Percentiles rank a stretch among this genome's conserved stretches.
Evolutionary conservation across 2,797 vertebrate genomes (phyloP).

Genomic region (Cheirogaleus major): DNA sequence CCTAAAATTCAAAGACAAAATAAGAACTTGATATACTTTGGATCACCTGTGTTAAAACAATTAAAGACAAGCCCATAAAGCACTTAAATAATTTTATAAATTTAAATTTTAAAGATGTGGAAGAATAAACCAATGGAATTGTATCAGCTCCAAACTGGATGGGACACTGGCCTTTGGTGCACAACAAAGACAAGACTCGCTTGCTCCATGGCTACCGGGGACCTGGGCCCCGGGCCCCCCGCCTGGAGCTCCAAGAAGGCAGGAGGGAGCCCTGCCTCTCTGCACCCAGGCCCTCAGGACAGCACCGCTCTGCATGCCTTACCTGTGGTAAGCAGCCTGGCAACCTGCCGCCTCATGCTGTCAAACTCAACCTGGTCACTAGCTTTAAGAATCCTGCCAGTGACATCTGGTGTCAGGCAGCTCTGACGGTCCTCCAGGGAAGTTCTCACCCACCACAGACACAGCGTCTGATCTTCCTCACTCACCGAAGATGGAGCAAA

Average conservation of each 20-base stretch:
- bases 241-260: neutral
- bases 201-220: neutral
- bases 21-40: neutral
- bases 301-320: neutral
- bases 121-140: neutral
- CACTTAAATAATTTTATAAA: neutral
- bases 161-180: too few species aligned
- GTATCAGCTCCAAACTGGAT: too few species aligned
- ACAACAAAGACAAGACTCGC: neutral
- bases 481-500: neutral
- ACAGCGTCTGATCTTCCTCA: neutral
- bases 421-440: constrained; percentile 73
- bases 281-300: too few species aligned
- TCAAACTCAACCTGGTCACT: constrained; percentile 73
- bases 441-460: constrained; percentile 39
- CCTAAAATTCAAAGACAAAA: neutral
- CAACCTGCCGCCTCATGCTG: neutral
- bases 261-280: neutral
- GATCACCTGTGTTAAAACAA: neutral
- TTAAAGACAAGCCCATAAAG: neutral
- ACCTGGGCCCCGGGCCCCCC: neutral
- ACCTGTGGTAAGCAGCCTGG: neutral
- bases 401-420: neutral
- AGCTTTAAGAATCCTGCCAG: constrained; percentile 66
- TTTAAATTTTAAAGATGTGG: neutral